Percentiles rank a stretch among this genome's conserved stretches.
Evolutionary conservation across 2,797 vertebrate species (phyloP).

Genomic region (Gallinago solitaria): DNA sequence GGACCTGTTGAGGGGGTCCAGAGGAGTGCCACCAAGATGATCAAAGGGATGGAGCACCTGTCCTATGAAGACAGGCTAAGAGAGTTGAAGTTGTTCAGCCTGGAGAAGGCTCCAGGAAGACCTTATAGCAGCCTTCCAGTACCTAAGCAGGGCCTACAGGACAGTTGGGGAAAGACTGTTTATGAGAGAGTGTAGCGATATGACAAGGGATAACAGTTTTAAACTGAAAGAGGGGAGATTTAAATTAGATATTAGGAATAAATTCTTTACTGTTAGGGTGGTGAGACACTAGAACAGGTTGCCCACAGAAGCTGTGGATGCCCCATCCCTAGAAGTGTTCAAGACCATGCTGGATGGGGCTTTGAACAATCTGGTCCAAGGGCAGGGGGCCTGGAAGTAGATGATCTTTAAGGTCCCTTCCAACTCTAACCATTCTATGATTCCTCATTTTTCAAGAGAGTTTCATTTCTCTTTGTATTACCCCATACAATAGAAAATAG

Average conservation of each 20-base stretch:
- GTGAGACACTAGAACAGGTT: background rate
- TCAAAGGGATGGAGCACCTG: background rate
- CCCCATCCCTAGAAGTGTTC: background rate
- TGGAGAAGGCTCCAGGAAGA: background rate
- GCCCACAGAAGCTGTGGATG: background rate
- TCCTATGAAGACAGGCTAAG: background rate
- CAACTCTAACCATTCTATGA: background rate
- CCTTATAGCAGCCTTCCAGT: background rate
- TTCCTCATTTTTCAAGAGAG: background rate
- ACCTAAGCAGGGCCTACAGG: background rate
- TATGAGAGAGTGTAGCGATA: background rate
- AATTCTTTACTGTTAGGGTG: background rate
- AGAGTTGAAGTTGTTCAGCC: background rate
- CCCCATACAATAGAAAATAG: constrained; percentile 24
- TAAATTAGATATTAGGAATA: background rate
- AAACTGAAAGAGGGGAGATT: background rate
- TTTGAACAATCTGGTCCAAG: background rate
- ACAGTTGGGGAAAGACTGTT: background rate
- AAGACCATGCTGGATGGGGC: background rate
- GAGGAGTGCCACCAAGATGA: background rate
- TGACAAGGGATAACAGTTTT: background rate
- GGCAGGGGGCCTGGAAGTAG: background rate
- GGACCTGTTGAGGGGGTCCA: background rate
- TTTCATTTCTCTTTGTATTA: constrained; percentile 7
- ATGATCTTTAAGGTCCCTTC: background rate